Evolutionary conservation across 2,113 vertebrate genomes (phyloP).

Genomic region (Helogale parvula): DNA sequence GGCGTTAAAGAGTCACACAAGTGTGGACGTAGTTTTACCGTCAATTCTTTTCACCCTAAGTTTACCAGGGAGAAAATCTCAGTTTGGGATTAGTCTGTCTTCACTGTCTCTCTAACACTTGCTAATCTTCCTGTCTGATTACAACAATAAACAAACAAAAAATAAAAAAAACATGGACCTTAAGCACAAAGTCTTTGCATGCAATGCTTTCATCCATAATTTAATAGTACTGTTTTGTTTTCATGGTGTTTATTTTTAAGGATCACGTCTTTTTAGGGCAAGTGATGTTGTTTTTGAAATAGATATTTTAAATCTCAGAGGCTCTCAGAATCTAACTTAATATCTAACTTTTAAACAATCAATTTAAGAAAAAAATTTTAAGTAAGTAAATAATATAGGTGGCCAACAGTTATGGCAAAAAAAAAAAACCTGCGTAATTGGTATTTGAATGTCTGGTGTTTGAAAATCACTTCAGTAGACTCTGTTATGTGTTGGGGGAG

Average conservation of each 20-base stretch:
- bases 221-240: neutral
- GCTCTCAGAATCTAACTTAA: neutral
- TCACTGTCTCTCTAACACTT: neutral
- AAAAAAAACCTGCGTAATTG: neutral
- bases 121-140: neutral
- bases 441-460: neutral
- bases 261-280: neutral
- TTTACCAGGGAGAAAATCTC: neutral
- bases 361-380: neutral
- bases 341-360: slow-evolving; percentile 6
- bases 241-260: neutral
- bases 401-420: neutral
- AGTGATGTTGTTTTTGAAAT: neutral
- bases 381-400: neutral
- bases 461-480: neutral
- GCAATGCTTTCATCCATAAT: neutral
- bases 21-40: neutral
- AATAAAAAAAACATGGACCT: neutral
- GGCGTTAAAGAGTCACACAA: neutral
- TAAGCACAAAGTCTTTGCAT: neutral
- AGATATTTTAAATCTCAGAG: neutral
- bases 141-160: neutral
- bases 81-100: neutral
- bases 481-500: neutral
- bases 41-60: neutral